phyloP scores from a whole-genome alignment of 1,140 invertebrate species.

The Lithobius niger region DNA sequence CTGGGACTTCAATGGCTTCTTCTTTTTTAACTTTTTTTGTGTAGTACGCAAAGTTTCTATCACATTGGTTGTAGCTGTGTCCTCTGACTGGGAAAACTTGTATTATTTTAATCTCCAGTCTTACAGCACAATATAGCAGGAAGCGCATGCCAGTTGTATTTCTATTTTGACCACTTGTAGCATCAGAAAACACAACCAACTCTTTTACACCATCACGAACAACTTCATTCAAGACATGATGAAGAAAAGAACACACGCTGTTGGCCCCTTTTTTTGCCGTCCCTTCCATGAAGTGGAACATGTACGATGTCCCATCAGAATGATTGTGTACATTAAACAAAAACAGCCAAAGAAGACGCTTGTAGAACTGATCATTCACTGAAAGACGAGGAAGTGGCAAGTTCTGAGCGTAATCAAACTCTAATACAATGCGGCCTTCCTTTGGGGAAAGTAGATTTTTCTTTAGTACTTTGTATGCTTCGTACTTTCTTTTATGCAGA shows the following conservation, averaged over 20 bases:
- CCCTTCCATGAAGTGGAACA: neutral
- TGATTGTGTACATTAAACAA: neutral
- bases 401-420: neutral
- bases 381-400: neutral
- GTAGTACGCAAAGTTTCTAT: neutral
- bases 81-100: neutral
- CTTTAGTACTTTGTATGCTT: neutral
- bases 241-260: neutral
- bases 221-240: neutral
- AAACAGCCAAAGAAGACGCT: neutral
- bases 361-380: neutral
- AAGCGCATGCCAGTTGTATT: neutral
- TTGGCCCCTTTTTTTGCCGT: neutral
- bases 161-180: neutral
- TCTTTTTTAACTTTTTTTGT: neutral
- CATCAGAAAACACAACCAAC: neutral
- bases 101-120: neutral
- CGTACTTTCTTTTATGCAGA: neutral
- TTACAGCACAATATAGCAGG: neutral
- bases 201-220: neutral
- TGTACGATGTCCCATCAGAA: neutral
- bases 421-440: neutral
- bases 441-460: neutral
- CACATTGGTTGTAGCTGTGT: neutral
- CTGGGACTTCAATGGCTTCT: neutral